Base-by-base conservation (phyloP, 2,113 vertebrate genomes). In the Macquaria ambigua region DNA sequence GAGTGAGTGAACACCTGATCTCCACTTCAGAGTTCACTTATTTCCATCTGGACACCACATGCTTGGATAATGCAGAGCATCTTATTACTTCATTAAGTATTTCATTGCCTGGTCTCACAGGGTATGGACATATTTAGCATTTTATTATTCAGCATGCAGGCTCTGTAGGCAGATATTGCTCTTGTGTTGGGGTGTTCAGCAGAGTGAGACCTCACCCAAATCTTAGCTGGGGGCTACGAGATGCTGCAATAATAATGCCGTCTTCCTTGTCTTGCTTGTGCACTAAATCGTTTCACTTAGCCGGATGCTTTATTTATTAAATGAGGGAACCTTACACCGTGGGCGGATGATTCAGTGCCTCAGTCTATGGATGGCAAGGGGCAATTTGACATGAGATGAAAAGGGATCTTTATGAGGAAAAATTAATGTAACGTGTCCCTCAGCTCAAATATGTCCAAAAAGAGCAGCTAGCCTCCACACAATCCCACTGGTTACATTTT, bases 301-400 rank as follows among this genome's bases (percentile, higher is more conserved):
- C 56, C 76, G 50, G 70, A 87, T 91, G 70, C 72, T 72, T 92
- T 92, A 93, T 92, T 91, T 82, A 85, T 92, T 82, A 87, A 86
- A 85, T 52, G 31, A 70, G 74, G 77, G 53, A 82, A 84, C 37
- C 74, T 77, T 81, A 59, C 68, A 73, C 68, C 11, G 55, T 89
- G 87, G 85, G 89, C 14, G 31, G 84, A 77, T 21, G 14, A 68
- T 68, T 78, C 52, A 46, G 43, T 21, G 71, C 85, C 50, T 77
- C 46, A 11, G 50, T 81, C 50, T 83, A 43, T 41, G 58, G 72
- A 79, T 71, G 69, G 63, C 73, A 74, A 52, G 81, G 77, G 74
- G 59, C 64, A 74, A 85, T 87, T 84, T 87, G 28, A 77, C 34
- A 61, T 79, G 83, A 84, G 61, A 85, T 69, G 62, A 89, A 86